Evolutionary conservation across 2,888 invertebrate species (phyloP), one percentile per base, ranked within the genome.

Genomic region (Baccha elongata): DNA sequence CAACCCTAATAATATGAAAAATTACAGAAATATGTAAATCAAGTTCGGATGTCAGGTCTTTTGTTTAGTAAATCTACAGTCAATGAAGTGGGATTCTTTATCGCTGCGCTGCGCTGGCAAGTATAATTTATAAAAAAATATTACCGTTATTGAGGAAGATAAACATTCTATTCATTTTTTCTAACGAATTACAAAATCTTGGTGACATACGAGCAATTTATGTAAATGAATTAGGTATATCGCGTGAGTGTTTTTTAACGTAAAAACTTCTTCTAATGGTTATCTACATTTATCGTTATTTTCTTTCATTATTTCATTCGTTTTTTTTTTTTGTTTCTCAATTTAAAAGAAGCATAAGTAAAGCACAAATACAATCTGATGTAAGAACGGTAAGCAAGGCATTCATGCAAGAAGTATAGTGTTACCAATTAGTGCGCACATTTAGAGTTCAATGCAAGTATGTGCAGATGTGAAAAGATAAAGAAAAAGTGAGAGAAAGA

Each of bases 381-480:
- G 80, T 80, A 80, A 80, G 80, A 80, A 80, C 75, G 50, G 80
- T 74, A 69, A 64, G 80, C 50, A 50, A 67, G 40, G 80, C 75
- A 69, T 80, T 69, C 80, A 80, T 65, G 75, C 75, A 75, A 74
- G 69, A 64, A 50, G 69, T 69, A 46, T 75, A 69, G 75, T 75
- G 58, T 80, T 80, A 80, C 80, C 80, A 80, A 80, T 80, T 80
- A 80, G 80, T 80, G 80, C 74, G 62, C 74, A 69, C 55, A 74
- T 74, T 74, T 69, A 62, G 80, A 80, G 79, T 80, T 80, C 80
- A 80, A 80, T 74, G 80, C 29, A 55, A 64, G 76, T 48, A 29
- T 17, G 44, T 60, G 60, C 60, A 60, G 60, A 58, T 48, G 67
- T 23, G 19, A 48, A 42, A 26, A 42, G 23, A 46, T 7, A 44